A percentile compares a stretch with the other conserved stretches of the same genome.
phyloP scores from a whole-genome alignment of 1,140 invertebrate genomes.

The Megalopta genalis region DNA sequence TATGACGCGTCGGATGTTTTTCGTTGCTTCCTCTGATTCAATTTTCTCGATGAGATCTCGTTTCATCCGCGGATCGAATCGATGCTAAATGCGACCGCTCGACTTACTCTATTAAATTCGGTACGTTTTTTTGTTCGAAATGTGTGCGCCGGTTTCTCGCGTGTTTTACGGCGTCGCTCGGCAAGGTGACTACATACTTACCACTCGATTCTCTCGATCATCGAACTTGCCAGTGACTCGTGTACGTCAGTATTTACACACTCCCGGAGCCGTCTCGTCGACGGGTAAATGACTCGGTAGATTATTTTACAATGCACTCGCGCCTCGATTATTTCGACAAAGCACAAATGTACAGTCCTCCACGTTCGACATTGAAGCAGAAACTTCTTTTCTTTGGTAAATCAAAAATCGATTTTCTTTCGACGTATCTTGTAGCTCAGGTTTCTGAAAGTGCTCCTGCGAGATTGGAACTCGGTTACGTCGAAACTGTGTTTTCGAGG shows the following conservation, averaged over 20 bases:
- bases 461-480: no score
- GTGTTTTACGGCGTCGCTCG: not conserved
- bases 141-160: no score
- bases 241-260: conserved; percentile 34
- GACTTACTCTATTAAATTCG: conserved; percentile 42
- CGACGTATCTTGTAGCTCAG: no score
- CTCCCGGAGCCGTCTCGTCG: not conserved
- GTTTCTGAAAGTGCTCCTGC: no score
- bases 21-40: not conserved
- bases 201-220: not conserved
- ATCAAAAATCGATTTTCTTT: no score
- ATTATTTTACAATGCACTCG: conserved; percentile 29
- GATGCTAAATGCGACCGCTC: not conserved
- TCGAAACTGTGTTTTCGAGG: no score
- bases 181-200: not conserved
- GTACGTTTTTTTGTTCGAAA: conserved; percentile 8
- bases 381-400: not conserved
- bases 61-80: not conserved
- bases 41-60: no score
- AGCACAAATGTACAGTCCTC: conserved; percentile 28
- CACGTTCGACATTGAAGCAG: not conserved
- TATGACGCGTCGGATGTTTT: conserved; percentile 1
- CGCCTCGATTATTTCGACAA: not conserved
- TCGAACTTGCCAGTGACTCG: not conserved
- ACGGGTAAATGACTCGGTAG: conserved; percentile 5